Conservation (phyloP, 1,140 invertebrate species). For the Neuroterus valhalla region DNA sequence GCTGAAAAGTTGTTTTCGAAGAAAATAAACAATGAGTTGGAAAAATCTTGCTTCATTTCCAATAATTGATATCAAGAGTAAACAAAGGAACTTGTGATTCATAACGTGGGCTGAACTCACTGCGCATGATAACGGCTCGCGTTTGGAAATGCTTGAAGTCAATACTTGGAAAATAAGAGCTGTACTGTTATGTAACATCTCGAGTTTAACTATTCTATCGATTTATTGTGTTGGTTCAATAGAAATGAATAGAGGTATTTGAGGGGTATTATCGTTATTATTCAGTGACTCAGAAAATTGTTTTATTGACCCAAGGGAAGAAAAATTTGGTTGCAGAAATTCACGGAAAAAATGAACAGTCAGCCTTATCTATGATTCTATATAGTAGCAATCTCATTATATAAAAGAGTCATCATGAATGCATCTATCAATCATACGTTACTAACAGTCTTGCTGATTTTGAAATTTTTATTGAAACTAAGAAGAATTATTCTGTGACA, state of each 20-base stretch:
- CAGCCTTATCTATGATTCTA: too few relatives aligned
- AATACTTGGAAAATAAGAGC: conserved; percentile 27
- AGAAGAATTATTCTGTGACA: too few relatives aligned
- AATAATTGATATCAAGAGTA: neutral
- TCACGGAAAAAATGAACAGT: too few relatives aligned
- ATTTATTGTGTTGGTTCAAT: neutral
- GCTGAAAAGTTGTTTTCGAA: neutral
- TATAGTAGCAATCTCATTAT: too few relatives aligned
- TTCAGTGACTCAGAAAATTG: too few relatives aligned
- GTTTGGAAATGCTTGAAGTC: conserved; percentile 27
- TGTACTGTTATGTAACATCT: conserved; percentile 16
- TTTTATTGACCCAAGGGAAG: too few relatives aligned
- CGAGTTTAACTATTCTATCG: neutral
- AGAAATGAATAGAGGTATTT: neutral
- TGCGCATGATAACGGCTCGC: conserved; percentile 22
- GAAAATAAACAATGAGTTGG: neutral
- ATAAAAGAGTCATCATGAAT: too few relatives aligned
- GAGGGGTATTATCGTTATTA: too few relatives aligned
- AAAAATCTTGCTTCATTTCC: neutral
- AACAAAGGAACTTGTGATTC: conserved; percentile 21
- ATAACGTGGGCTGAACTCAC: conserved; percentile 6
- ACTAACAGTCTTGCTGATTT: too few relatives aligned
- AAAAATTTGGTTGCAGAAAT: too few relatives aligned
- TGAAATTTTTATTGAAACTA: too few relatives aligned
- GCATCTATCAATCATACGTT: too few relatives aligned